Evolutionary conservation across 2,888 invertebrate species (phyloP).

Genomic region (Criorhina ranunculi): DNA sequence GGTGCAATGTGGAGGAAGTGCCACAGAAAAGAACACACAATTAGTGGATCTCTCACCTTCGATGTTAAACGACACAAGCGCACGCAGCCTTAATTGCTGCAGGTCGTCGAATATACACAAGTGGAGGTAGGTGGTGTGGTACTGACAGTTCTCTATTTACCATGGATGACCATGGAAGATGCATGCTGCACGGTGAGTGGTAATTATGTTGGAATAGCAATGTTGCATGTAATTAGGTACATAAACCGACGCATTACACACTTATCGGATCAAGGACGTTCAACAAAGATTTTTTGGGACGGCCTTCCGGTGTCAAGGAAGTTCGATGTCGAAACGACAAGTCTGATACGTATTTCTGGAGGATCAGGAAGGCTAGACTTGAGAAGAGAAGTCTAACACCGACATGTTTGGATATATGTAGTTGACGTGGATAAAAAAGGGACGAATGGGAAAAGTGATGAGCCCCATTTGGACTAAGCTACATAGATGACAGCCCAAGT

Average conservation of each 20-base stretch:
- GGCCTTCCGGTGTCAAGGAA: neutral
- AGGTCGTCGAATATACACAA: constrained; percentile 38
- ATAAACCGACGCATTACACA: constrained; percentile 31
- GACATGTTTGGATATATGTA: too few relatives aligned
- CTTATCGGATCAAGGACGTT: constrained; percentile 39
- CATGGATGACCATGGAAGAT: constrained; percentile 10
- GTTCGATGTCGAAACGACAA: too few relatives aligned
- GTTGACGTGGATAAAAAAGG: too few relatives aligned
- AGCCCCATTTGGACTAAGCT: too few relatives aligned
- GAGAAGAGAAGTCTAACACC: too few relatives aligned
- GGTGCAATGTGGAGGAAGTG: constrained; percentile 55
- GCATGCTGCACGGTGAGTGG: constrained; percentile 33
- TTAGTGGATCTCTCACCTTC: constrained; percentile 70
- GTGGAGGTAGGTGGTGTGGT: constrained; percentile 34
- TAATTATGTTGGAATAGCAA: constrained; percentile 48
- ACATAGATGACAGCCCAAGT: too few relatives aligned
- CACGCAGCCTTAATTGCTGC: constrained; percentile 74
- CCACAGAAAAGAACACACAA: constrained; percentile 50
- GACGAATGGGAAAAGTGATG: too few relatives aligned
- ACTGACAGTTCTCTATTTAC: constrained; percentile 25
- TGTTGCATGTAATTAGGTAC: constrained; percentile 6
- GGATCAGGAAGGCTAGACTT: too few relatives aligned
- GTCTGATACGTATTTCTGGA: too few relatives aligned
- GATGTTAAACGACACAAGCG: constrained; percentile 55
- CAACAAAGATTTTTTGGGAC: neutral